Percentiles rank a stretch among this genome's conserved stretches.
Evolutionary conservation across 2,797 vertebrate genomes (phyloP).

Genomic region (Carduelis carduelis): DNA sequence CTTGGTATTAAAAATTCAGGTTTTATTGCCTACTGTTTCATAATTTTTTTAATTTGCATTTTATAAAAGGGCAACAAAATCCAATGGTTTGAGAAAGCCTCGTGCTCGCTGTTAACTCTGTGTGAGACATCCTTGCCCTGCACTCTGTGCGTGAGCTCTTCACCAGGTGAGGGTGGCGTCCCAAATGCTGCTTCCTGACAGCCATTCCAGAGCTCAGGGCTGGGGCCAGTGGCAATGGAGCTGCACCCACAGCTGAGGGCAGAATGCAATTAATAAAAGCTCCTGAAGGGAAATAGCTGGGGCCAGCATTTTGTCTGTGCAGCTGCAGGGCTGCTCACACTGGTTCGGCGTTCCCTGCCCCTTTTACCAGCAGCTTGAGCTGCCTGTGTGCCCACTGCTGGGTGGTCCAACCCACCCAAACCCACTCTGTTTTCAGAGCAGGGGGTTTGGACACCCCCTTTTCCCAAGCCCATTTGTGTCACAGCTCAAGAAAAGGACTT

Average conservation of each 20-base stretch:
- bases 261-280: not conserved
- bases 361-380: not conserved
- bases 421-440: not conserved
- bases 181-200: not conserved
- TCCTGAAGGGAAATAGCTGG: not conserved
- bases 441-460: accelerated
- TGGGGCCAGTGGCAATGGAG: not conserved
- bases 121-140: not conserved
- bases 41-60: constrained; percentile 52
- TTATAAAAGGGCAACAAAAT: constrained; percentile 54
- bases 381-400: accelerated
- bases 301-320: not conserved
- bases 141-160: not conserved
- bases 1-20: constrained; percentile 28
- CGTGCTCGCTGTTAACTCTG: not conserved
- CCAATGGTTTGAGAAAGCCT: not conserved
- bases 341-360: accelerated
- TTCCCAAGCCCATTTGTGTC: accelerated
- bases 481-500: not conserved
- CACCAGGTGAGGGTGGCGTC: not conserved
- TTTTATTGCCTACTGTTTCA: constrained; percentile 48
- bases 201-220: accelerated
- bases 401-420: not conserved
- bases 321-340: not conserved
- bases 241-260: not conserved